Conservation (phyloP, 2,113 vertebrate species). For the Accipiter cooperii region DNA sequence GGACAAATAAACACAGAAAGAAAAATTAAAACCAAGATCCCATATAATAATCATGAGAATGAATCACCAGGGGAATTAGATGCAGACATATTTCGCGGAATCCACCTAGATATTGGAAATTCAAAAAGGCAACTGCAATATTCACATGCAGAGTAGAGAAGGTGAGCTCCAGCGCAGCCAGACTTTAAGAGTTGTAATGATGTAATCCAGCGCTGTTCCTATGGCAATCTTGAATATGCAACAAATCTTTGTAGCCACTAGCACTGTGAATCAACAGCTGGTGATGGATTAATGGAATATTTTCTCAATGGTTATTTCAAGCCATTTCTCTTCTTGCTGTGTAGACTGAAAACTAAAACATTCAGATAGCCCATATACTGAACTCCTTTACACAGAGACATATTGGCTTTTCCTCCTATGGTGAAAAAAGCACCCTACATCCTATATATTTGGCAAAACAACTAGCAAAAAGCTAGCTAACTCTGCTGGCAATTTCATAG, state of each 20-base stretch:
- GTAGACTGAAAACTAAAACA: background rate
- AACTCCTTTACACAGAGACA: background rate
- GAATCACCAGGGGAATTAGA: background rate
- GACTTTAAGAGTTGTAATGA: background rate
- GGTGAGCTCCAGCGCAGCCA: background rate
- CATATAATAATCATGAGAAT: background rate
- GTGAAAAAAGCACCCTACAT: background rate
- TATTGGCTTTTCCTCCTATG: background rate
- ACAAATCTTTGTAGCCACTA: background rate
- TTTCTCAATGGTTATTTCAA: background rate
- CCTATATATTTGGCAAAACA: background rate
- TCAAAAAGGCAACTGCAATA: background rate
- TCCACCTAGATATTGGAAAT: background rate
- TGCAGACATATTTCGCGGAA: background rate
- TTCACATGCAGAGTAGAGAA: background rate
- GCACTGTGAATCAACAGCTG: background rate
- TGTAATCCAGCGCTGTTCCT: background rate
- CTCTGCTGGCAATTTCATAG: background rate
- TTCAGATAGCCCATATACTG: background rate
- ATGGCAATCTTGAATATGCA: background rate
- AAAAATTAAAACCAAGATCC: background rate
- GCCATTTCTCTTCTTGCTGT: background rate
- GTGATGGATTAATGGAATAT: slow-evolving; percentile 33
- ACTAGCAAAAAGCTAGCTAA: background rate
- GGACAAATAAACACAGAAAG: background rate